Evolutionary conservation across 2,888 invertebrate genomes (phyloP), one percentile per base, ranked within the genome.

Genomic region (Timema podura): DNA sequence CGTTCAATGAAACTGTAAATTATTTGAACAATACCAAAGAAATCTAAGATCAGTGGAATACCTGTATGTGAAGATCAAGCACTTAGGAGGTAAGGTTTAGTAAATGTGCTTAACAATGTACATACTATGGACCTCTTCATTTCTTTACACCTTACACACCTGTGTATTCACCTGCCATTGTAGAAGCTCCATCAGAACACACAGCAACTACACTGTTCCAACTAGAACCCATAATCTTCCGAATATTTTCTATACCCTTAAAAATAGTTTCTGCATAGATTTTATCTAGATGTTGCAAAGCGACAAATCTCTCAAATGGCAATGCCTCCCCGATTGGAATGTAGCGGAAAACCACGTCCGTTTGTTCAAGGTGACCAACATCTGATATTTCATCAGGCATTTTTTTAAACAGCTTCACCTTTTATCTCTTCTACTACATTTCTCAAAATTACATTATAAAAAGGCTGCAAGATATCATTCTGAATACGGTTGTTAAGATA

Each of bases 141-240:
- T 57, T 57, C 13, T 57, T 57, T 57, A n/a, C 57, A 51, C 13
- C 51, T 7, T n/a, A 30, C 5, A n/a, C 13, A n/a, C n/a, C n/a
- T 16, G n/a, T 16, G 30, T 16, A 57, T 57, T 57, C 57, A 57
- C 57, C 57, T n/a, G 57, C 57, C 57, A 57, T 57, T 57, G 57
- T 13, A 57, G 57, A 57, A 57, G 57, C 57, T 5, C 57, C 13
- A 5, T 6, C 57, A 57, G n/a, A 57, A 57, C 57, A 10, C 30
- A 57, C 57, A 13, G 57, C 57, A 57, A 57, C 57, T 57, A 57
- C 13, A 57, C 57, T 57, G 57, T n/a, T 57, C 57, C 57, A 57
- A 3, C 57, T n/a, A n/a, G 57, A 16, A 1, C 13, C 57, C 57
- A n/a, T 5, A 16, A n/a, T n/a, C 30, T 57, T 57, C 5, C 10